These are phyloP conservation scores for Rissa tridactyla DNA, from an alignment of 2,113 vertebrate species.

Conservation along the genomic window DNA sequence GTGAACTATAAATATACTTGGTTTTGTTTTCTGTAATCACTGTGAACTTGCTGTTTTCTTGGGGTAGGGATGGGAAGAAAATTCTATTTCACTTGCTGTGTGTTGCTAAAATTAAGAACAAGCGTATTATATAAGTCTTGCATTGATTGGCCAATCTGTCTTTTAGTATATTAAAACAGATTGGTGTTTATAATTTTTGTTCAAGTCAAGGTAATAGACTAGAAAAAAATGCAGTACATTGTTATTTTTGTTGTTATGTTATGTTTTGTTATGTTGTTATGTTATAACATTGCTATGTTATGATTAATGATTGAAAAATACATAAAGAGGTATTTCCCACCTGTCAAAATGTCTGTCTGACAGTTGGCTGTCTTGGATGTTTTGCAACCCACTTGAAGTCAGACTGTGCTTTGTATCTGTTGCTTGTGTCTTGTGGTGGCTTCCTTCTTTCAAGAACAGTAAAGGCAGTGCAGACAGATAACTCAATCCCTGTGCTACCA, in stretches of 20 bases:
- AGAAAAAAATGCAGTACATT: neutral
- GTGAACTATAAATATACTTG: neutral
- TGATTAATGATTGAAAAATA: neutral
- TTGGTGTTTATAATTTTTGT: neutral
- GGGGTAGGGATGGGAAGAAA: neutral
- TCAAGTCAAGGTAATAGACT: neutral
- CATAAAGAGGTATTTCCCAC: neutral
- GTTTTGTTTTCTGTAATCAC: neutral
- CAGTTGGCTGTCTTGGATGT: neutral
- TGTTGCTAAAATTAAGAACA: neutral
- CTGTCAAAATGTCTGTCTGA: neutral
- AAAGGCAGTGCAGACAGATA: neutral
- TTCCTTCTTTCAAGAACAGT: neutral
- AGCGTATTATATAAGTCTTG: neutral
- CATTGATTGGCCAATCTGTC: neutral
- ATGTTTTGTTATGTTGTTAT: too few species aligned
- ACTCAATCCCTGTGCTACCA: neutral
- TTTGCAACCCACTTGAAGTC: neutral
- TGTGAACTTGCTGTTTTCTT: neutral
- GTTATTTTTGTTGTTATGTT: too few species aligned
- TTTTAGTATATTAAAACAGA: neutral
- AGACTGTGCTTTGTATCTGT: neutral
- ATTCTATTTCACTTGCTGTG: neutral
- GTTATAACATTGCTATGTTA: neutral
- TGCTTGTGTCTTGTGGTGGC: neutral